Evolutionary conservation across 1,140 invertebrate species (phyloP), one percentile per base, ranked within the genome.

Genomic region (Drosophila sproati): DNA sequence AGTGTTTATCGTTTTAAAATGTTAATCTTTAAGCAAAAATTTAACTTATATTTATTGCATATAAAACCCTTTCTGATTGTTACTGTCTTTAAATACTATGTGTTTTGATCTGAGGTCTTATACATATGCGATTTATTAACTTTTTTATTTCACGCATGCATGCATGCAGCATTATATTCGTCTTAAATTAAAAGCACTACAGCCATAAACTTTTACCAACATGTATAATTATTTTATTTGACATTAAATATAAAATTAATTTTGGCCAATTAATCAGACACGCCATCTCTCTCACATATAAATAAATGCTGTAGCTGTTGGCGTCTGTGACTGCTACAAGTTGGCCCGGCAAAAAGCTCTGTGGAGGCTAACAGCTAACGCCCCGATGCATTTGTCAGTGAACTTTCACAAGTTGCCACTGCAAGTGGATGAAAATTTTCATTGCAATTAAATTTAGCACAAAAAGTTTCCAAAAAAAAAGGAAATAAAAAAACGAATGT

Each of bases 381-480:
- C 55, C 57, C 57, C 12, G 57, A 39, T 5, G 71, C 52, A 66
- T 67, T 57, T 77, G 66, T 54, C 78, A 74, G 55, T 69, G 64
- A 45, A 83, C 66, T 75, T 73, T 75, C 64, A 72, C 70, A 75
- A 71, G 68, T 62, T 66, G 48, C 57, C 47, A 57, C 20, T 48
- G 56, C 45, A 61, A 68, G 70, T 56, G 51, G 47, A 80, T 64
- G 77, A 73, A 83, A 82, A 89, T 80, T 83, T 88, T 80, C 85
- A 70, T 71, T 89, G 83, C 83, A 88, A 88, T 88, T 88, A 89
- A 88, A 89, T 88, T 88, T 89, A 75, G 73, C 69, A 88, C 85
- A 88, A 78, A 87, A 82, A 87, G 77, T 73, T 82, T 20, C 37
- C 60, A 71, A 76, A 80, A 79, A 73, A 67, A 64, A 71, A 66